phyloP scores from a whole-genome alignment of 2,797 vertebrate species.

The Acanthurus leucopareius region DNA sequence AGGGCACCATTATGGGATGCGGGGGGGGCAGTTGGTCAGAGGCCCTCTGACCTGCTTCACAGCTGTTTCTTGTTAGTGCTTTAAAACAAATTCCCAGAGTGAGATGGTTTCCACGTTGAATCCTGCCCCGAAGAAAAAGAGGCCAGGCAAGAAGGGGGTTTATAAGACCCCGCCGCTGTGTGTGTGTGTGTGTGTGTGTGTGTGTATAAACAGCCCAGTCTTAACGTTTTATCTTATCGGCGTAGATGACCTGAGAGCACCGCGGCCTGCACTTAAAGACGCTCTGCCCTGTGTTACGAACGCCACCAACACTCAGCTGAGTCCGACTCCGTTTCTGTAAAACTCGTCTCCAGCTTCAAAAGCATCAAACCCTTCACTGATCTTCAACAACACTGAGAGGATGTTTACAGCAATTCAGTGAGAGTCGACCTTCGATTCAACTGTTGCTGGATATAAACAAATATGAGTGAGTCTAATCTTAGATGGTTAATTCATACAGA shows the following conservation, averaged over 20 bases:
- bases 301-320: slow-evolving; percentile 25
- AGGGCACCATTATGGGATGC: slow-evolving; percentile 7
- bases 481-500: background rate
- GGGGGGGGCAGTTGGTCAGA: slow-evolving; percentile 37
- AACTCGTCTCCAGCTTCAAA: slow-evolving; percentile 22
- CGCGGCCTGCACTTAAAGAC: slow-evolving; percentile 40
- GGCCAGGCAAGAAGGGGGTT: slow-evolving; percentile 62
- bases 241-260: slow-evolving; percentile 59
- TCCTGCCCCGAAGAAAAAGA: slow-evolving; percentile 74
- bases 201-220: slow-evolving; percentile 54
- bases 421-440: slow-evolving; percentile 35
- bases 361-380: slow-evolving; percentile 5
- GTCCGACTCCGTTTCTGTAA: slow-evolving; percentile 9
- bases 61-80: slow-evolving; percentile 87
- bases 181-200: slow-evolving; percentile 31
- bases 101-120: slow-evolving; percentile 81
- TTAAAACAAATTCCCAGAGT: slow-evolving; percentile 83
- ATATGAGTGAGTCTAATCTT: background rate
- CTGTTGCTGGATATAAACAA: slow-evolving; percentile 26
- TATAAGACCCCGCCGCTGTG: slow-evolving; percentile 47
- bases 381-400: slow-evolving; percentile 15
- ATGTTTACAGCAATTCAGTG: slow-evolving; percentile 34
- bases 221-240: slow-evolving; percentile 74
- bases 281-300: slow-evolving; percentile 62
- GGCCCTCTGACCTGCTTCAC: slow-evolving; percentile 69